A percentile compares a stretch with the other conserved stretches of the same genome.
phyloP scores from a whole-genome alignment of 2,888 invertebrate species.

The Ypsolopha scabrella region DNA sequence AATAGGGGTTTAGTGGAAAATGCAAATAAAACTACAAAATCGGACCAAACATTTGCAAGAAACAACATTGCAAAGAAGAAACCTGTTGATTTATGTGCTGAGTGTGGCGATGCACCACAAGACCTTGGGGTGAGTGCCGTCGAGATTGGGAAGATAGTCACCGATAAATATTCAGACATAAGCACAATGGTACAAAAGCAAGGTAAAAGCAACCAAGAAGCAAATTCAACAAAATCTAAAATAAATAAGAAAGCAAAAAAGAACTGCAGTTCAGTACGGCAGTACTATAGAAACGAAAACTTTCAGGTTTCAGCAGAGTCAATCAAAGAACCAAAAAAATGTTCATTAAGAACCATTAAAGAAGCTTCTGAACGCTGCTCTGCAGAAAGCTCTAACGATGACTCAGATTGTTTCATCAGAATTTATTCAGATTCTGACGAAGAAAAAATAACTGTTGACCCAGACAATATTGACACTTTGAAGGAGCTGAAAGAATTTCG shows the following conservation, averaged over 20 bases:
- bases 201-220: background rate
- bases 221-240: slow-evolving; percentile 2
- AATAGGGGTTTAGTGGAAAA: slow-evolving; percentile 11
- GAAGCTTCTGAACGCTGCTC: no score
- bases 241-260: slow-evolving; percentile 2
- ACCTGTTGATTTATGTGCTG: slow-evolving; percentile 17
- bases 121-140: no score
- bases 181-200: background rate
- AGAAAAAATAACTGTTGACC: slow-evolving; percentile 23
- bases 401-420: slow-evolving; percentile 18
- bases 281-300: slow-evolving; percentile 51
- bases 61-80: slow-evolving; percentile 8
- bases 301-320: slow-evolving; percentile 15
- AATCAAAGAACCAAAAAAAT: no score
- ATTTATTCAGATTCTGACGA: slow-evolving; percentile 32
- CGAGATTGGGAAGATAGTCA: background rate
- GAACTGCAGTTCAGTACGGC: slow-evolving; percentile 18
- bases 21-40: slow-evolving; percentile 39
- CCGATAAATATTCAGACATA: background rate
- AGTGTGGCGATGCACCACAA: slow-evolving; percentile 31
- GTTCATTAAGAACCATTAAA: no score
- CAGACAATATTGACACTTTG: slow-evolving; percentile 24
- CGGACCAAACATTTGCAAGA: slow-evolving; percentile 27
- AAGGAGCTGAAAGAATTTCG: slow-evolving; percentile 58
- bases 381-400: no score